Evolutionary conservation across 53 echinoderm and acorn worm species (phyloP).

Genomic region (Echinarachnius parma): DNA sequence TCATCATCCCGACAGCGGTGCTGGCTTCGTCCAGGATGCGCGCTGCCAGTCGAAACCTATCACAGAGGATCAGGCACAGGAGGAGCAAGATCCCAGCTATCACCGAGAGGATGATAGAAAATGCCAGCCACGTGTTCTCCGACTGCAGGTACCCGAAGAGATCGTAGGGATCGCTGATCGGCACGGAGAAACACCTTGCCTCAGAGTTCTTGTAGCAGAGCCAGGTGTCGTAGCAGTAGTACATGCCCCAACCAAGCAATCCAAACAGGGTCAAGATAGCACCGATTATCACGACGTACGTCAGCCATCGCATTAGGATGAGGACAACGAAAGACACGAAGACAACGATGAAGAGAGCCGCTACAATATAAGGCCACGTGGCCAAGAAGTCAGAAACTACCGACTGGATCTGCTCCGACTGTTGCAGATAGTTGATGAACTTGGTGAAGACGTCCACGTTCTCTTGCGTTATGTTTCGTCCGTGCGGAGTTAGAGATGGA

Average conservation of each 20-base stretch:
- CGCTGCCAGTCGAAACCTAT: constrained; percentile 79
- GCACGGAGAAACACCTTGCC: constrained; percentile 32
- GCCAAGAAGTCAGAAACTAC: constrained; percentile 74
- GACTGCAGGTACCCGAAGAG: constrained; percentile 72
- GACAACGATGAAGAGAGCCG: constrained; percentile 56
- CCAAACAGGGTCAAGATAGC: constrained; percentile 54
- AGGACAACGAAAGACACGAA: constrained; percentile 69
- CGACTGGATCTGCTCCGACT: constrained; percentile 58
- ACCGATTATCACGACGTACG: constrained; percentile 63
- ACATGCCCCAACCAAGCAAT: constrained; percentile 65
- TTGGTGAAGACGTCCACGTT: constrained; percentile 41
- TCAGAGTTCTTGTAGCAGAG: constrained; percentile 48
- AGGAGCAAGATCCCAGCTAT: constrained; percentile 64
- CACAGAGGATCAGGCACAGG: constrained; percentile 63
- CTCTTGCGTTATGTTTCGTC: constrained; percentile 59
- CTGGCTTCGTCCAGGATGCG: constrained; percentile 79
- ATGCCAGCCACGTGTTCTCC: constrained; percentile 72
- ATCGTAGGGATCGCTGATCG: constrained; percentile 51
- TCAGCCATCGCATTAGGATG: constrained; percentile 84
- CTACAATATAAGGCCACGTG: constrained; percentile 81
- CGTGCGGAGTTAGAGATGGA: constrained; percentile 52
- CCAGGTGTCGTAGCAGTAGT: constrained; percentile 73
- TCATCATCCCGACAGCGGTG: constrained; percentile 76
- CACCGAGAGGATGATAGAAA: constrained; percentile 69
- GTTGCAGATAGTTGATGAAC: constrained; percentile 50